These are phyloP conservation scores for Echeneis naucrates DNA, from an alignment of 2,797 vertebrate genomes.

Conservation along the genomic window DNA sequence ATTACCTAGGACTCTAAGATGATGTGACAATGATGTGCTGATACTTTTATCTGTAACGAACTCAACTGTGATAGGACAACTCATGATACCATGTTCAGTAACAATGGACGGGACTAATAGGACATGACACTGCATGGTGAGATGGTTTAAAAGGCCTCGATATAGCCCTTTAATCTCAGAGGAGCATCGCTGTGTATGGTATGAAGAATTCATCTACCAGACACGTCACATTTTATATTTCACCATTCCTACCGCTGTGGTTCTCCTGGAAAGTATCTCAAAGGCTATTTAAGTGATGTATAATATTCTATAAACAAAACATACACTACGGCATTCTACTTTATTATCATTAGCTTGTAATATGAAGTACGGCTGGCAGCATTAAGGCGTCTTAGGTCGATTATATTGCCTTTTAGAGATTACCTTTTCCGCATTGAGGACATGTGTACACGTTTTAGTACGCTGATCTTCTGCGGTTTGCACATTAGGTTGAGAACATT, in stretches of 20 bases:
- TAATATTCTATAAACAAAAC: conserved; percentile 17
- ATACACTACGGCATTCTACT: conserved; percentile 1
- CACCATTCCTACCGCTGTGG: background rate
- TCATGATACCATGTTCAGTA: conserved; percentile 30
- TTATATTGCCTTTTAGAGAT: conserved; percentile 23
- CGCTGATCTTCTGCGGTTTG: conserved; percentile 9
- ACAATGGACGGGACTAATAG: conserved; percentile 35
- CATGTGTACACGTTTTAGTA: conserved; percentile 18
- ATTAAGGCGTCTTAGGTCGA: conserved; percentile 19
- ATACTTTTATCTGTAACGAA: conserved; percentile 35
- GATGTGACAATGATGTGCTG: conserved; percentile 13
- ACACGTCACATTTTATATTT: conserved; percentile 7
- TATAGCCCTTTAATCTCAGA: conserved; percentile 20
- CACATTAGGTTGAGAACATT: background rate
- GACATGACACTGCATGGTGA: conserved; percentile 30
- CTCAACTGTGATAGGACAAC: conserved; percentile 26
- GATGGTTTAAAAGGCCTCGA: conserved; percentile 1
- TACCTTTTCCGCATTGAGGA: conserved; percentile 8
- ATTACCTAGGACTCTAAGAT: conserved; percentile 11
- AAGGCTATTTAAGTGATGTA: conserved; percentile 22
- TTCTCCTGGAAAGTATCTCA: background rate
- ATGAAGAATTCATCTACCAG: background rate
- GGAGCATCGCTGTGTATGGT: conserved; percentile 16
- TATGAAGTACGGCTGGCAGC: background rate
- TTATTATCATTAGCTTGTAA: conserved; percentile 14